A percentile compares a stretch with the other conserved stretches of the same genome.
These are phyloP conservation scores for Bolborhynchus lineola DNA, from an alignment of 2,113 vertebrate genomes.

Conservation along the genomic window DNA sequence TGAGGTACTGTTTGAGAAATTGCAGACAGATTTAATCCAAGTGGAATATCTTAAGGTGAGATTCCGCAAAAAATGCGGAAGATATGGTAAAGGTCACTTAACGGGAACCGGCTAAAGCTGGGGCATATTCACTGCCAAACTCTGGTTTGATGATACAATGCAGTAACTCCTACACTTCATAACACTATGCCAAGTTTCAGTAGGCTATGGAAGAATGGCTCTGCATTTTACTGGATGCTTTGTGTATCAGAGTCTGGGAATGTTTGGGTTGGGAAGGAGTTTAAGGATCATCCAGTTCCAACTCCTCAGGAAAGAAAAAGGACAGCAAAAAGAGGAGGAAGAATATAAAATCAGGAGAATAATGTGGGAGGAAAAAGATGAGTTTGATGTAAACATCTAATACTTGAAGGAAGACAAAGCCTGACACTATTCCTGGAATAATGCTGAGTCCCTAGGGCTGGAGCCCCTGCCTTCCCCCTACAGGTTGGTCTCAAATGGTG, in stretches of 20 bases:
- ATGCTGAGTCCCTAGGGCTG: background rate
- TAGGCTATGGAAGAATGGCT: background rate
- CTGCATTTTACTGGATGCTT: background rate
- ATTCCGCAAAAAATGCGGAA: background rate
- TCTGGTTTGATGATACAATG: too few species aligned
- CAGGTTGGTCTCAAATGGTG: background rate
- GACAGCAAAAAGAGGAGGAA: background rate
- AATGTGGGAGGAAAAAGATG: background rate
- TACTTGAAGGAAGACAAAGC: background rate
- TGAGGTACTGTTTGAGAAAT: background rate
- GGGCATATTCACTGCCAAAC: accelerated
- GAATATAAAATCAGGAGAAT: background rate
- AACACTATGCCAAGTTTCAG: background rate
- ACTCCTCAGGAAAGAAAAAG: background rate
- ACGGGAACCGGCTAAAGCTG: background rate
- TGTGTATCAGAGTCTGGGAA: background rate
- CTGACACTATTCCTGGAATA: accelerated
- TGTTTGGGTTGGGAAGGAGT: background rate
- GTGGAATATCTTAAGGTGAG: background rate
- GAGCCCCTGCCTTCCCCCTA: background rate
- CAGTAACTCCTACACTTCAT: background rate
- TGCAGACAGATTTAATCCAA: background rate
- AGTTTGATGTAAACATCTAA: background rate
- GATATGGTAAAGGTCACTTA: background rate
- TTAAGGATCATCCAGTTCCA: background rate